Conservation (phyloP, 2,888 invertebrate genomes). For the Coelogynopora nodosa region DNA sequence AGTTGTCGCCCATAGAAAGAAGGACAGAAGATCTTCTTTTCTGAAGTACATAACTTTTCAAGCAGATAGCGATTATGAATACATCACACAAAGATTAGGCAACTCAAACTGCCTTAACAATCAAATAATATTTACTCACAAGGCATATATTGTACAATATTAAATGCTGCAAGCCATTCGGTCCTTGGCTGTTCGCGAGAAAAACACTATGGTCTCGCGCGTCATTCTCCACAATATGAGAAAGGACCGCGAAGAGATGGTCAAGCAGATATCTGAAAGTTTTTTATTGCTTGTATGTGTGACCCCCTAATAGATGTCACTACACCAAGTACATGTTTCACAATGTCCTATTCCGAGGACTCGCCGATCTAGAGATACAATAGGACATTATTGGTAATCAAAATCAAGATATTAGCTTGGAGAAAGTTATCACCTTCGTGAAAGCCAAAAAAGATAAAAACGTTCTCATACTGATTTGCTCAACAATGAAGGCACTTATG, state of each 20-base stretch:
- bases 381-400: slow-evolving; percentile 16
- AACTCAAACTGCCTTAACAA: too few species aligned
- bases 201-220: slow-evolving; percentile 47
- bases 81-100: too few species aligned
- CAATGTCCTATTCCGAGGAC: slow-evolving; percentile 22
- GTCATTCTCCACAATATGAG: slow-evolving; percentile 45
- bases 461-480: not conserved
- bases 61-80: too few species aligned
- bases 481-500: not conserved
- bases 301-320: slow-evolving; percentile 39
- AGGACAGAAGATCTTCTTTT: too few species aligned
- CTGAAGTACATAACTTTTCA: too few species aligned
- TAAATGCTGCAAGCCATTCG: slow-evolving; percentile 46
- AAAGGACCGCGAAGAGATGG: slow-evolving; percentile 49
- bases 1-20: too few species aligned
- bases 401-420: slow-evolving; percentile 32
- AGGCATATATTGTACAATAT: too few species aligned
- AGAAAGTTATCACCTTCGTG: not conserved
- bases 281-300: not conserved
- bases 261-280: slow-evolving; percentile 49
- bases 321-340: slow-evolving; percentile 36
- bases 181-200: slow-evolving; percentile 45
- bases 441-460: slow-evolving; percentile 3
- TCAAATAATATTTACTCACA: too few species aligned
- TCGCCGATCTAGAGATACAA: not conserved